These are phyloP conservation scores for Idaea dimidiata DNA, from an alignment of 2,888 invertebrate genomes.

Conservation along the genomic window DNA sequence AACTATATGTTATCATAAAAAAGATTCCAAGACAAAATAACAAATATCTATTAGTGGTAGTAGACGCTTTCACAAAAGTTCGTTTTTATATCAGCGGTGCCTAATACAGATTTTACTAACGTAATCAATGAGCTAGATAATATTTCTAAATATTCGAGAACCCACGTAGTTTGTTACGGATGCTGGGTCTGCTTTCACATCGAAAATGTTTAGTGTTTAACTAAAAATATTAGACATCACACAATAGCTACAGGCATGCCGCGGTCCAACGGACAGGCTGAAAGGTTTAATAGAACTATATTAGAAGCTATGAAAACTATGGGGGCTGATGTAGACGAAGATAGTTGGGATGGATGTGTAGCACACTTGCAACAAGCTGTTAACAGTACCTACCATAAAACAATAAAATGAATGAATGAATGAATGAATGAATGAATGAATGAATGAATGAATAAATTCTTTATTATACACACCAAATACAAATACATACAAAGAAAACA, in stretches of 20 bases:
- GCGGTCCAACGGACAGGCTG: slow-evolving; percentile 21
- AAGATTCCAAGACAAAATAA: slow-evolving; percentile 6
- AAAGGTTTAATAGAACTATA: slow-evolving; percentile 30
- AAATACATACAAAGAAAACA: no score
- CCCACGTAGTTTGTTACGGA: slow-evolving; percentile 30
- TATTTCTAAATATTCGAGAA: slow-evolving; percentile 31
- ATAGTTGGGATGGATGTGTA: not conserved
- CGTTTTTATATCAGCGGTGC: slow-evolving; percentile 33
- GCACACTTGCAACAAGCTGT: slow-evolving; percentile 17
- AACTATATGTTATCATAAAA: not conserved
- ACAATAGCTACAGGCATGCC: not conserved
- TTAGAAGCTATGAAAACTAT: slow-evolving; percentile 13
- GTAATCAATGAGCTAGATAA: slow-evolving; percentile 27
- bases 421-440: no score
- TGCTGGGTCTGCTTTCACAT: slow-evolving; percentile 32
- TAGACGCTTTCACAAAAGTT: slow-evolving; percentile 26
- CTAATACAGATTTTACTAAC: slow-evolving; percentile 21
- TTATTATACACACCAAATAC: no score
- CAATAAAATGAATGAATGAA: not conserved
- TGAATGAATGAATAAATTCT: no score
- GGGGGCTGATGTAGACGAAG: not conserved
- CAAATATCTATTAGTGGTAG: slow-evolving; percentile 35
- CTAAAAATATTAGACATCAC: slow-evolving; percentile 23
- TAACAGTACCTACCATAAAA: not conserved
- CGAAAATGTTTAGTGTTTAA: slow-evolving; percentile 25